These are phyloP conservation scores for Imbricaverruca yamaguchii DNA, from an alignment of 2,888 invertebrate genomes.

Conservation along the genomic window DNA sequence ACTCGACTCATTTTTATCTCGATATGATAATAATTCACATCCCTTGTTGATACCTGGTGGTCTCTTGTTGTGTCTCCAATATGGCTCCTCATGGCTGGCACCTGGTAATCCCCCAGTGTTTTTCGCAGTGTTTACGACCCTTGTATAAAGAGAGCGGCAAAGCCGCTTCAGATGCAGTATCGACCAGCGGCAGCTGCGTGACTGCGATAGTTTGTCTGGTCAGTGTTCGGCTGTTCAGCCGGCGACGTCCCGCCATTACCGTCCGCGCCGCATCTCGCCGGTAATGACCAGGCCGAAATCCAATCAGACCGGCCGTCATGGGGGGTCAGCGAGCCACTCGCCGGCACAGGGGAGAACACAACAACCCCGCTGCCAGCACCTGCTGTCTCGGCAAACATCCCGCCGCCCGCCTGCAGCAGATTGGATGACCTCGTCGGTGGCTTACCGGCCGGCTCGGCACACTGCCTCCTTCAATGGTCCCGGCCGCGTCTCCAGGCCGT, in stretches of 20 bases:
- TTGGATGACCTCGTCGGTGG: neutral
- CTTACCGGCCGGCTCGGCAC: neutral
- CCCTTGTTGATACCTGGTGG: no score
- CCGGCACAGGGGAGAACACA: neutral
- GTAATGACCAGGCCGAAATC: neutral
- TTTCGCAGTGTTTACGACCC: no score
- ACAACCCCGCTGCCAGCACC: neutral
- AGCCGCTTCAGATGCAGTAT: neutral
- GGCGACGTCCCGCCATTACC: neutral
- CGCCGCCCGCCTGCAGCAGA: neutral
- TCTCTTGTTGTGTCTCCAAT: no score
- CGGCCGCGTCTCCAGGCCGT: neutral
- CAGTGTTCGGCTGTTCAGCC: neutral
- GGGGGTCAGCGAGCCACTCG: neutral
- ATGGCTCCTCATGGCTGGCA: no score
- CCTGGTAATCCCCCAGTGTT: no score
- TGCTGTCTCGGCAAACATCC: neutral
- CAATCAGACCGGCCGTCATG: neutral
- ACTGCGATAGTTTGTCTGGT: no score
- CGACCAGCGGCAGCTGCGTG: no score
- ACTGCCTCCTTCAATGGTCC: neutral
- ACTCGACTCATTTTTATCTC: no score
- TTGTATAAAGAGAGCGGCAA: neutral
- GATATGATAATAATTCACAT: no score
- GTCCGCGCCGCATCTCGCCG: neutral